Percentiles rank a stretch among this genome's conserved stretches.
phyloP scores from a whole-genome alignment of 2,888 invertebrate genomes.

The Ophonus ardosiacus region DNA sequence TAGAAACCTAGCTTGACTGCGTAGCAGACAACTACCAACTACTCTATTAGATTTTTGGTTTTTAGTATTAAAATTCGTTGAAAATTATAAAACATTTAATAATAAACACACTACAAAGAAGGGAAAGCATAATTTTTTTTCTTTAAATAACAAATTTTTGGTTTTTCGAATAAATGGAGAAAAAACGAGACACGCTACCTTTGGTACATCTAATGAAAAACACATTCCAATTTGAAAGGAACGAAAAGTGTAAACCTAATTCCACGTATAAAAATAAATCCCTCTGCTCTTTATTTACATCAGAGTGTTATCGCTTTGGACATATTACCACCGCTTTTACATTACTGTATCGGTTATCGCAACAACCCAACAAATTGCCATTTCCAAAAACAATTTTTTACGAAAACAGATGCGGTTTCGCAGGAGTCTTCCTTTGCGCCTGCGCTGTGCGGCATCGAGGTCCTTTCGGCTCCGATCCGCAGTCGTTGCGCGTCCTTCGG shows the following conservation, averaged over 20 bases:
- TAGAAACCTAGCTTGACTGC: too few species aligned
- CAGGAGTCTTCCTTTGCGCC: slow-evolving; percentile 18
- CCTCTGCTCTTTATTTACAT: slow-evolving; percentile 8
- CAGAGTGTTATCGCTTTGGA: slow-evolving; percentile 26
- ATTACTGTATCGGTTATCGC: slow-evolving; percentile 55
- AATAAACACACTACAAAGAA: too few species aligned
- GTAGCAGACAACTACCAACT: too few species aligned
- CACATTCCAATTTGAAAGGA: background rate
- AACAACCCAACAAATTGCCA: slow-evolving; percentile 58
- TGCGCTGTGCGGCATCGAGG: slow-evolving; percentile 5
- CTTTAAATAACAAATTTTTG: too few species aligned
- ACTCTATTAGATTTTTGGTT: too few species aligned
- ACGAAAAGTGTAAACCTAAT: background rate
- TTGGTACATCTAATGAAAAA: too few species aligned
- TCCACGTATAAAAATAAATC: background rate
- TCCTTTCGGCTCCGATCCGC: slow-evolving; percentile 17
- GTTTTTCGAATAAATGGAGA: too few species aligned
- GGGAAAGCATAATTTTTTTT: too few species aligned
- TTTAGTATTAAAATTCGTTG: too few species aligned
- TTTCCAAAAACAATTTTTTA: slow-evolving; percentile 63
- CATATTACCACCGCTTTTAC: slow-evolving; percentile 55
- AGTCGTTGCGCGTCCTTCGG: slow-evolving; percentile 39
- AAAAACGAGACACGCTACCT: too few species aligned
- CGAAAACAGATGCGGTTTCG: slow-evolving; percentile 58
- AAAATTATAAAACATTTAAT: too few species aligned